Evolutionary conservation across 2,797 vertebrate genomes (phyloP), one percentile per base, ranked within the genome.

Genomic region (Discoglossus pictus): DNA sequence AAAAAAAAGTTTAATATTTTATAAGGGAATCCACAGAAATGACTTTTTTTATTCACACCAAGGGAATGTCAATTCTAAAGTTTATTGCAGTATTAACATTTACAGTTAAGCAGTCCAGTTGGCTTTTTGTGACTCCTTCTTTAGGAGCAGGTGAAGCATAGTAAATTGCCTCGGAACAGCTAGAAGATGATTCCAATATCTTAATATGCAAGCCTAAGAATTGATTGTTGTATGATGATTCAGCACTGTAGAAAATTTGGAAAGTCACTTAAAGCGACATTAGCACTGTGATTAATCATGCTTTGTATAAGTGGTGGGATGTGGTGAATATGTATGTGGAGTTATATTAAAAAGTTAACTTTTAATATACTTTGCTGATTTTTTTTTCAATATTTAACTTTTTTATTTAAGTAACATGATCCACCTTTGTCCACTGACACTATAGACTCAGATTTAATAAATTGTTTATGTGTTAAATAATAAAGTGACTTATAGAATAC

Each of bases 31-130:
- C 54, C 42, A 64, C 11, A 6, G 50, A 64, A 64, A 65, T 64
- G 46, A 51, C 61, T 71, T 58, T 71, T n/a, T 71, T 65, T 71
- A 71, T 71, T 65, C 38, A 25, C 53, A 35, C 68, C 61, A 20
- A 38, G 68, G 68, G 68, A 71, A 71, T 64, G 68, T 65, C 68
- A 71, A 65, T 71, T 64, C 27, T 11, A 38, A 65, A 71, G 68
- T 71, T 71, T 71, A 71, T 71, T 71, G 65, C 61, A 64, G 68
- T 65, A 71, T 71, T 71, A 71, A 71, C 68, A 71, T 71, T 71
- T 71, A 71, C 68, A 64, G 68, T 71, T 58, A 71, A 64, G 51
- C 61, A 64, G 61, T 56, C 68, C 68, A 65, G 68, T 71, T 71
- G 68, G 68, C 68, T 64, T 65, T 71, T 59, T 53, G 60, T 71